Conservation (phyloP, 2,888 invertebrate species). For the Ecliptopera silaceata region DNA sequence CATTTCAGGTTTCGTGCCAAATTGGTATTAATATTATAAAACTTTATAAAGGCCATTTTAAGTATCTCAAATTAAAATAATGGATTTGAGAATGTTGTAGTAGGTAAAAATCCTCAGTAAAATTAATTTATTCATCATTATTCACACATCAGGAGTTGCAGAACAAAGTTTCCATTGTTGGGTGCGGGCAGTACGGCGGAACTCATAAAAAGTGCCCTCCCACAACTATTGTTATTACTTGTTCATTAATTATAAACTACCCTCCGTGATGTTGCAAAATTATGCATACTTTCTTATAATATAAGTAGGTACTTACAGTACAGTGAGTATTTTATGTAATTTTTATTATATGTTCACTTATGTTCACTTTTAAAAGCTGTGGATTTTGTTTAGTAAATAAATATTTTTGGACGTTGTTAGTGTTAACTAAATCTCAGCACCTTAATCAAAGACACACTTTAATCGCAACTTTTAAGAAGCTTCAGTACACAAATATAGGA, state of each 20-base stretch:
- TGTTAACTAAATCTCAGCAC: no score
- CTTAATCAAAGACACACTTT: no score
- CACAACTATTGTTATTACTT: slow-evolving; percentile 46
- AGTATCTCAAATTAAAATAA: no score
- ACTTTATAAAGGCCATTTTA: not conserved
- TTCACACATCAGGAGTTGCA: slow-evolving; percentile 27
- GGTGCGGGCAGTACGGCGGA: slow-evolving; percentile 6
- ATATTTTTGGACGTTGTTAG: no score
- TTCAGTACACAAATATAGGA: not conserved
- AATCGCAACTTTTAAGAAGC: not conserved
- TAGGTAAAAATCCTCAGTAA: slow-evolving; percentile 10
- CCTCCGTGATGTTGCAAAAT: slow-evolving; percentile 29
- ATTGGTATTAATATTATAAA: no score
- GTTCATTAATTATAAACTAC: slow-evolving; percentile 48
- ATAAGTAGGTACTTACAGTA: not conserved
- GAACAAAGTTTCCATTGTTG: slow-evolving; percentile 24
- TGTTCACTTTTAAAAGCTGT: no score
- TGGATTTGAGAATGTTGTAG: not conserved
- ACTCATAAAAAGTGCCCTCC: slow-evolving; percentile 28
- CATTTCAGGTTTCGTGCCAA: no score
- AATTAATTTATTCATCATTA: slow-evolving; percentile 27
- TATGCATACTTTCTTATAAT: slow-evolving; percentile 7
- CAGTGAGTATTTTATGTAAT: not conserved
- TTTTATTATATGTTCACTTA: no score
- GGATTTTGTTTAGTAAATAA: no score